Conservation (phyloP, 1,140 invertebrate species). For the Ips typographus region DNA sequence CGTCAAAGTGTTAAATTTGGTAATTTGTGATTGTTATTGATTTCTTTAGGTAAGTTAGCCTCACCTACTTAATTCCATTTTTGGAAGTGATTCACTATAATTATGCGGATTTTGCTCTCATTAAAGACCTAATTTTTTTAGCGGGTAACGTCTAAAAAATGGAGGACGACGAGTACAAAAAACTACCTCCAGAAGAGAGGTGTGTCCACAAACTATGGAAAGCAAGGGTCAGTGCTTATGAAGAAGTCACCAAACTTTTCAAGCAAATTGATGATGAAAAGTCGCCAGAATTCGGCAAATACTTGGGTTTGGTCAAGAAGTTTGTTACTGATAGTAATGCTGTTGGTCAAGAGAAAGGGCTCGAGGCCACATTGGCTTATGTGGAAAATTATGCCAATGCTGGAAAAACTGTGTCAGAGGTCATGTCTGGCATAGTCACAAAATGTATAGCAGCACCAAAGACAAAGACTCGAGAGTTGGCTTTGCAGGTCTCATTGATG, state of each 20-base stretch:
- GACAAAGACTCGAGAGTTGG: slow-evolving; percentile 88
- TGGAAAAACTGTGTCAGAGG: slow-evolving; percentile 84
- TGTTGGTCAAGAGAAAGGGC: slow-evolving; percentile 92
- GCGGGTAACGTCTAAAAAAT: slow-evolving; percentile 52
- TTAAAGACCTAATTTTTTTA: neutral
- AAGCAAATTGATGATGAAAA: slow-evolving; percentile 87
- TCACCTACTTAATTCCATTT: slow-evolving; percentile 12
- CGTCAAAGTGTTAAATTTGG: too few relatives aligned
- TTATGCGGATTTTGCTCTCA: neutral
- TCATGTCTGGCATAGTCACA: slow-evolving; percentile 83
- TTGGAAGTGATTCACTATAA: slow-evolving; percentile 9
- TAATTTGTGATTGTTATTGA: too few relatives aligned
- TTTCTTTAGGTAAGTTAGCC: neutral
- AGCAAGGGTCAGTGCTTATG: slow-evolving; percentile 89
- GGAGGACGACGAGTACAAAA: slow-evolving; percentile 92
- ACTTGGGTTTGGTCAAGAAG: slow-evolving; percentile 89
- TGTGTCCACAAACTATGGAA: slow-evolving; percentile 95
- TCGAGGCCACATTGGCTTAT: slow-evolving; percentile 88
- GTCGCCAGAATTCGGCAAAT: slow-evolving; percentile 90
- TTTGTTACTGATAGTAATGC: slow-evolving; percentile 95
- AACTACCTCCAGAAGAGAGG: slow-evolving; percentile 87
- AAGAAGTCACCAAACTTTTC: slow-evolving; percentile 89
- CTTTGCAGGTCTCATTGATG: slow-evolving; percentile 86
- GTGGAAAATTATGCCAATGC: slow-evolving; percentile 86
- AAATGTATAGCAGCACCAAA: slow-evolving; percentile 92